These are phyloP conservation scores for Cettia cetti DNA, from an alignment of 2,113 vertebrate genomes.

Conservation along the genomic window DNA sequence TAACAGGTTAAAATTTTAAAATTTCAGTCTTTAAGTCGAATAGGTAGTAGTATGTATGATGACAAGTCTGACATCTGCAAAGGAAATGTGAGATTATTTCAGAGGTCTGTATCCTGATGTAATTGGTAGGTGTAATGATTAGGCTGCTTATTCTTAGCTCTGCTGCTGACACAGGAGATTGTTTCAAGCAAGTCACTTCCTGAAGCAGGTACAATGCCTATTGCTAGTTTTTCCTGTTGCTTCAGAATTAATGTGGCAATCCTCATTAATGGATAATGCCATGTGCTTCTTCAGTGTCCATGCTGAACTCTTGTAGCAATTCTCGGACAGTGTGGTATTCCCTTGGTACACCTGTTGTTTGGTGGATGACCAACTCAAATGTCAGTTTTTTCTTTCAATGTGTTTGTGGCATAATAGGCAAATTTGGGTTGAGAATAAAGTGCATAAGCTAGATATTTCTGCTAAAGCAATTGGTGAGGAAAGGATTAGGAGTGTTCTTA, in stretches of 20 bases:
- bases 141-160: neutral
- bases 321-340: neutral
- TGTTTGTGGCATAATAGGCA: neutral
- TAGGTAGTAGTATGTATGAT: neutral
- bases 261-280: neutral
- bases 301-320: neutral
- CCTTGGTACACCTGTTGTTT: fast-evolving
- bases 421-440: neutral
- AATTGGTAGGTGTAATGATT: neutral
- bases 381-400: neutral
- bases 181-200: neutral
- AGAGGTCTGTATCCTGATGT: neutral
- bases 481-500: neutral
- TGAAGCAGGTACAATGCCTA: neutral
- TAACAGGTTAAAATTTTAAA: neutral
- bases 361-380: neutral
- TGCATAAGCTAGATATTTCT: neutral
- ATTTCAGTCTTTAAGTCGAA: neutral
- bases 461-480: neutral
- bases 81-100: neutral
- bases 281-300: neutral
- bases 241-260: neutral
- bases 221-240: neutral
- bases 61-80: neutral
- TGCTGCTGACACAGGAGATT: neutral